A percentile compares a stretch with the other conserved stretches of the same genome.
These are phyloP conservation scores for Harlomillsia oculata DNA, from an alignment of 1,140 invertebrate genomes.

Conservation along the genomic window DNA sequence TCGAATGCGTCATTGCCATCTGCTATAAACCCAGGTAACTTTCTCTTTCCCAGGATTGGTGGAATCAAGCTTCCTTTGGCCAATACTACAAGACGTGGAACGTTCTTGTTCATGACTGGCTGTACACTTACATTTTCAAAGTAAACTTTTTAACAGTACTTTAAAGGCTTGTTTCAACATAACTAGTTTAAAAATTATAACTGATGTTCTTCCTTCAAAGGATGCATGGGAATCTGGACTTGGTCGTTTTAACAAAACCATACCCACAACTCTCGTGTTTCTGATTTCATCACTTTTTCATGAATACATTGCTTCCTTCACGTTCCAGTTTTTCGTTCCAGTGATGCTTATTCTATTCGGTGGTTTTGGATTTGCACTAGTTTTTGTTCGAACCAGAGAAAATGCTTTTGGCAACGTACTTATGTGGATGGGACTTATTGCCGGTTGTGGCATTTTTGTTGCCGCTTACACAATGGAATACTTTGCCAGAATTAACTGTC, in stretches of 20 bases:
- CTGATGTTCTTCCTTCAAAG: constrained; percentile 26
- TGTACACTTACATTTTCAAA: constrained; percentile 83
- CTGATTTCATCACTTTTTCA: constrained; percentile 62
- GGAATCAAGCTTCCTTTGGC: constrained; percentile 72
- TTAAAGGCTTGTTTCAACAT: background rate
- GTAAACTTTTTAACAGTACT: constrained; percentile 43
- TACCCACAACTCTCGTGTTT: constrained; percentile 48
- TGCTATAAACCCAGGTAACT: constrained; percentile 1
- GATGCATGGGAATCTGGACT: constrained; percentile 29
- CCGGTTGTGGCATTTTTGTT: constrained; percentile 64
- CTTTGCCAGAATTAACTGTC: constrained; percentile 71
- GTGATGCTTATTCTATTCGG: constrained; percentile 64
- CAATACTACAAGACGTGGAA: constrained; percentile 89
- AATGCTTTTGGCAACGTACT: constrained; percentile 59
- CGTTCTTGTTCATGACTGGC: constrained; percentile 85
- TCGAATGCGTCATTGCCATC: background rate
- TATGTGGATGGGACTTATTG: constrained; percentile 66
- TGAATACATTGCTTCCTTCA: constrained; percentile 69
- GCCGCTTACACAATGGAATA: constrained; percentile 75
- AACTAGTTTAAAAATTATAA: background rate
- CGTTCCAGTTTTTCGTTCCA: constrained; percentile 77
- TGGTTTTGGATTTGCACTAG: constrained; percentile 50
- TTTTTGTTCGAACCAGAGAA: constrained; percentile 46
- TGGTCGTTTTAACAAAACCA: constrained; percentile 21
- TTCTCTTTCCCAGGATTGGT: constrained; percentile 69